These are phyloP conservation scores for Lasioglossum lativentre DNA, from an alignment of 2,888 invertebrate species.

Conservation along the genomic window DNA sequence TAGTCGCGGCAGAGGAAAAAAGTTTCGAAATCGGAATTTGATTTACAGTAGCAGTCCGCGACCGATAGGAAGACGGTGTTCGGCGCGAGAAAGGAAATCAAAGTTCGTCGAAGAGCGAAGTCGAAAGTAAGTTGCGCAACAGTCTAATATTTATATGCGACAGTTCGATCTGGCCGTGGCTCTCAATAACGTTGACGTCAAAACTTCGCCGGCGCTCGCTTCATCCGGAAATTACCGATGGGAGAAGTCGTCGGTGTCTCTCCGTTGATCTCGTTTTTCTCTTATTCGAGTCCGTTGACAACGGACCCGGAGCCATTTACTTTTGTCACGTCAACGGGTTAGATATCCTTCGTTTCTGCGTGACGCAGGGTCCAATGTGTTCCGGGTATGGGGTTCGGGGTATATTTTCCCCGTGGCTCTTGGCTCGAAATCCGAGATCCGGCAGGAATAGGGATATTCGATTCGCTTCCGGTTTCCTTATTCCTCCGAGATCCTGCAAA, in stretches of 20 bases:
- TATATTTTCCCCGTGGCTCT: neutral
- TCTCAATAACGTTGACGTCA: constrained; percentile 15
- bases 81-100: constrained; percentile 2
- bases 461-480: constrained; percentile 14
- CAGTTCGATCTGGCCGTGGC: neutral
- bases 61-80: neutral
- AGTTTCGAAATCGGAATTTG: neutral
- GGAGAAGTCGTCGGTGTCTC: neutral
- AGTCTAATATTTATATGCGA: constrained; percentile 17
- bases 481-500: neutral
- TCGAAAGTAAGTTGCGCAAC: neutral
- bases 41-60: neutral
- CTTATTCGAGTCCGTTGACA: constrained; percentile 8
- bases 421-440: constrained; percentile 7
- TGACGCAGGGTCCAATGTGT: constrained; percentile 15
- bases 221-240: constrained; percentile 14
- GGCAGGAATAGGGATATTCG: constrained; percentile 5
- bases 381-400: neutral
- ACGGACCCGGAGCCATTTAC: neutral
- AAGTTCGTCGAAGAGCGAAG: neutral
- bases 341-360: constrained; percentile 6
- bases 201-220: neutral
- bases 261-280: neutral
- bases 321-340: constrained; percentile 9
- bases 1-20: neutral